phyloP scores from a whole-genome alignment of 1,140 invertebrate species.

The Pentalonia nigronervosa region DNA sequence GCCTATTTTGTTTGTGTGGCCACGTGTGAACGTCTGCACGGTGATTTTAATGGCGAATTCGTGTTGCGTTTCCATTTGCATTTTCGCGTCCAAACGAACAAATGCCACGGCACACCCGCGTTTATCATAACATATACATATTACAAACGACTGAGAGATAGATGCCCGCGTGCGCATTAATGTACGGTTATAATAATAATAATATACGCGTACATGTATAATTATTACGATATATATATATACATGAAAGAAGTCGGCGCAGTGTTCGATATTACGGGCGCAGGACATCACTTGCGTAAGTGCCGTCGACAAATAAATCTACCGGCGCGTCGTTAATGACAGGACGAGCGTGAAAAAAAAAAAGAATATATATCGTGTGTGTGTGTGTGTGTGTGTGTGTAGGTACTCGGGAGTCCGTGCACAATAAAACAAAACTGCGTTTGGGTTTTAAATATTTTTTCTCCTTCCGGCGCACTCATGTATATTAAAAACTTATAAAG shows the following conservation, averaged over 20 bases:
- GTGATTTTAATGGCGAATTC: conserved; percentile 51
- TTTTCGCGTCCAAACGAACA: conserved; percentile 24
- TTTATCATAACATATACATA: background rate
- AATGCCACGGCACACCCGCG: background rate
- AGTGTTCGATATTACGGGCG: background rate
- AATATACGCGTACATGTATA: background rate
- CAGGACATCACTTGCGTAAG: background rate
- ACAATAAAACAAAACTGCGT: background rate
- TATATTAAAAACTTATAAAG: conserved; percentile 41
- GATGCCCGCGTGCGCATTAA: too few relatives aligned
- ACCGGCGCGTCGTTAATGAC: background rate
- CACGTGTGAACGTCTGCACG: background rate
- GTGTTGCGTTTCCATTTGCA: conserved; percentile 33
- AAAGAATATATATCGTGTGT: too few relatives aligned
- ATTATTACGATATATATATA: background rate
- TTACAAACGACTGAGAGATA: too few relatives aligned
- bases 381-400: background rate
- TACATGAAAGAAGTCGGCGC: background rate
- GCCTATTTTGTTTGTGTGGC: conserved; percentile 33
- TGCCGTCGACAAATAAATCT: conserved; percentile 26
- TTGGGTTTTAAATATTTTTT: background rate
- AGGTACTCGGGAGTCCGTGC: background rate
- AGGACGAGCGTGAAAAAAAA: background rate
- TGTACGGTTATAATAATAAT: background rate
- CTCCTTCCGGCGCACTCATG: background rate